Conservation (phyloP, 2,797 vertebrate species). For the Tympanoctomys barrerae region DNA sequence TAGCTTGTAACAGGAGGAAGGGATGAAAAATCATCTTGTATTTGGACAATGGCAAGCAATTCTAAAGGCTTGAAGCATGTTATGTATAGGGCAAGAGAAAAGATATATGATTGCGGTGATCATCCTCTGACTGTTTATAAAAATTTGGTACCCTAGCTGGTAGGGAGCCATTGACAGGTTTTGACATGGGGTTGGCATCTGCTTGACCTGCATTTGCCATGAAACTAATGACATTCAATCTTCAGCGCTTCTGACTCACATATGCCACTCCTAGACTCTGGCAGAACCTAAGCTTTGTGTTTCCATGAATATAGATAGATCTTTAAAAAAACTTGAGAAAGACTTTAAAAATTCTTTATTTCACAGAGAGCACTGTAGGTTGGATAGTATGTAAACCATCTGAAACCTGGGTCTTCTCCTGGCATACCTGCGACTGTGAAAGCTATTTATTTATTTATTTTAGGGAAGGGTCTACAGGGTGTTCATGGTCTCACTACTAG, state of each 20-base stretch:
- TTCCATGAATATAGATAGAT: background rate
- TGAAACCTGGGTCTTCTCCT: background rate
- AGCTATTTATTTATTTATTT: background rate
- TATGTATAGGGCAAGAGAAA: background rate
- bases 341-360: background rate
- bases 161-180: background rate
- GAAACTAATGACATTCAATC: background rate
- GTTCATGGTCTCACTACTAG: no score
- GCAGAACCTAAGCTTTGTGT: background rate
- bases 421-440: background rate
- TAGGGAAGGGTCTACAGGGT: no score
- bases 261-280: background rate
- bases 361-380: background rate
- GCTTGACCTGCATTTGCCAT: background rate
- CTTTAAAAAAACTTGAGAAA: slow-evolving; percentile 4
- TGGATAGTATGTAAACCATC: background rate
- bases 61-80: background rate
- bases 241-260: background rate
- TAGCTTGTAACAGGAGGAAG: background rate
- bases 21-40: background rate
- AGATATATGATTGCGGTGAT: background rate
- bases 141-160: background rate
- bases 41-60: background rate
- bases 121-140: background rate
- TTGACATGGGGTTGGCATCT: background rate